Evolutionary conservation across 2,797 vertebrate species (phyloP), one percentile per base, ranked within the genome.

Genomic region (Notamacropus eugenii): DNA sequence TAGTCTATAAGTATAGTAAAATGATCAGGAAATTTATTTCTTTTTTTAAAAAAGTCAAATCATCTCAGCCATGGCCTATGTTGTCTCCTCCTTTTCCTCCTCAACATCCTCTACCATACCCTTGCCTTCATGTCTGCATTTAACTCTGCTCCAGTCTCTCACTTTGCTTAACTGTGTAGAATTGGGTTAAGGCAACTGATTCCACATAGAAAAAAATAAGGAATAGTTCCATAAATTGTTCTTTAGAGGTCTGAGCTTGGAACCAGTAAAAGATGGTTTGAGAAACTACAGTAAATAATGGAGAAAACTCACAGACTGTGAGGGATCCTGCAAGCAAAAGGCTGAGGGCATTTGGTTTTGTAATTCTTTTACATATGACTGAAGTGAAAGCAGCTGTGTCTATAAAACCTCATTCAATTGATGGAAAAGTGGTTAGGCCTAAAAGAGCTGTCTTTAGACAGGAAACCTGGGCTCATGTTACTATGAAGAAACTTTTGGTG

Each of bases 141-240:
- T 22, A 10, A 46, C 74, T 87, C 40, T 87, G n/a, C n/a, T 82
- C n/a, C 2, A 24, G 2, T 22, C 19, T 82, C 19, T 82, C n/a
- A 9, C 46, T 82, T 82, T 50, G 74, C 24, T 46, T 50, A 50
- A 9, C 74, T 46, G 19, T 46, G 40, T 9, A 19, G 8, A 87
- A 50, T 27, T 50, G 22, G 40, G 24, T 3, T 87, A 10, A 27
- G 9, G 1, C n/a, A 46, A 87, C 40, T 50, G 74, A 46, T 87
- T 27, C 22, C 22, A 46, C 3, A 87, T 98, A 99, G 1, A 99
- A 98, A 99, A 99, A 98, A 99, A 99, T 98, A 99, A 99, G 98
- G 99, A 99, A 97, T 99, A 99, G 97, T 99, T 99, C 96, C 98
- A 99, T 96, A 99, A 99, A 97, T 98, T 99, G 92, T 99, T 99